These are phyloP conservation scores for Scaptomyza graminum DNA, from an alignment of 1,140 invertebrate genomes.

Conservation along the genomic window DNA sequence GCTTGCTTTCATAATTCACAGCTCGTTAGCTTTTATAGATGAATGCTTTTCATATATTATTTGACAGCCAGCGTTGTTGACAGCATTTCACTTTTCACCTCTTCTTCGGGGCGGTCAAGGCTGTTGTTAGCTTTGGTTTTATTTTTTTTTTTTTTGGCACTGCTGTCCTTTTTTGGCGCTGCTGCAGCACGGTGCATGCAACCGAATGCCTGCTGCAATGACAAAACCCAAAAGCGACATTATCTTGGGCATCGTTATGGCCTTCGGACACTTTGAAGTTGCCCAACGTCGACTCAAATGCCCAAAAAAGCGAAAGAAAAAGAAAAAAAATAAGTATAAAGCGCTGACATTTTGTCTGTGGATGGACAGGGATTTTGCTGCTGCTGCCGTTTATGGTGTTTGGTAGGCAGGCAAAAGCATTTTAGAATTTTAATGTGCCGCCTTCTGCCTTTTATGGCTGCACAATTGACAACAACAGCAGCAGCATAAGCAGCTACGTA, in stretches of 20 bases:
- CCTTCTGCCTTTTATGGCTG: conserved; percentile 77
- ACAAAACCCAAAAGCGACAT: conserved; percentile 17
- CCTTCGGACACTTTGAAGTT: conserved; percentile 70
- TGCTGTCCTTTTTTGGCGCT: conserved; percentile 10
- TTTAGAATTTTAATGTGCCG: conserved; percentile 81
- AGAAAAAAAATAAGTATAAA: not conserved
- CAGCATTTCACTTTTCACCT: conserved; percentile 79
- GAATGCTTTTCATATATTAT: conserved; percentile 53
- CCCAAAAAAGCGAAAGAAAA: conserved; percentile 12
- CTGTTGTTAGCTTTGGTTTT: conserved; percentile 17
- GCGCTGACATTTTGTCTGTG: conserved; percentile 48
- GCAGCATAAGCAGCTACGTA: conserved; percentile 51
- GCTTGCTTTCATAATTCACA: conserved; percentile 67
- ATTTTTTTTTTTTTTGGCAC: conserved; percentile 4
- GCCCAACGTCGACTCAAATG: conserved; percentile 20
- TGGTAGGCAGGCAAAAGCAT: conserved; percentile 66
- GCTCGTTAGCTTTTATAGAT: conserved; percentile 77
- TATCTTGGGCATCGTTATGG: conserved; percentile 52
- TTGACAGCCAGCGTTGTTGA: conserved; percentile 57
- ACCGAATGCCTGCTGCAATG: conserved; percentile 22
- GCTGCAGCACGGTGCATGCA: conserved; percentile 42
- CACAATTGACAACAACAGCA: conserved; percentile 54
- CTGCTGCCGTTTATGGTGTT: conserved; percentile 51
- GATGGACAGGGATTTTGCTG: conserved; percentile 1
- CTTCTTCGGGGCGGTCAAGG: conserved; percentile 56